Conservation (phyloP, 2,888 invertebrate genomes). For the Cyclophora punctaria region DNA sequence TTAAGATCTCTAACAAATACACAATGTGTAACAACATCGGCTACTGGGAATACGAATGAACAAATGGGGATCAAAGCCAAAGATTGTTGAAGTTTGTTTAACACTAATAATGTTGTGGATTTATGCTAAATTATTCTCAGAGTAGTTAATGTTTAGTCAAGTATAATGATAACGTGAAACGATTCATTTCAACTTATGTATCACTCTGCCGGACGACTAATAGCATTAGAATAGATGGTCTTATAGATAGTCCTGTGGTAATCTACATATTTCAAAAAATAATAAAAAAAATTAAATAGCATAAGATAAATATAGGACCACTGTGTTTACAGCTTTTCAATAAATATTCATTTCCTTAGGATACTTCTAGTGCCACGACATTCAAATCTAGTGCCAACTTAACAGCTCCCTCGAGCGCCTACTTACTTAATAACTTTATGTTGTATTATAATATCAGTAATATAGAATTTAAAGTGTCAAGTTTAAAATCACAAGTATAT, state of each 20-base stretch:
- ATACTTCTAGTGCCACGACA: conserved; percentile 42
- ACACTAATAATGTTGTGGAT: conserved; percentile 72
- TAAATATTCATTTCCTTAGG: conserved; percentile 36
- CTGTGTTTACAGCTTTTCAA: conserved; percentile 52
- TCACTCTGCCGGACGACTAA: conserved; percentile 73
- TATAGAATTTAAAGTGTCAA: conserved; percentile 18
- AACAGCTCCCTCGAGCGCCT: not conserved
- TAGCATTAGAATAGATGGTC: conserved; percentile 60
- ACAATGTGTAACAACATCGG: conserved; percentile 58
- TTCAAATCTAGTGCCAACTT: conserved; percentile 53
- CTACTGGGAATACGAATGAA: conserved; percentile 50
- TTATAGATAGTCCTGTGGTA: conserved; percentile 63
- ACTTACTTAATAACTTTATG: conserved; percentile 1
- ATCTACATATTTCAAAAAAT: conserved; percentile 63
- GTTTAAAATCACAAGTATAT: conserved; percentile 29
- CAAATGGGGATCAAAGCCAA: conserved; percentile 87
- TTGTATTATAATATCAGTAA: conserved; percentile 5
- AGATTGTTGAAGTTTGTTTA: conserved; percentile 81
- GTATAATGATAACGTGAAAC: conserved; percentile 43
- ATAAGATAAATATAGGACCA: conserved; percentile 65
- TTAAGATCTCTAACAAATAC: conserved; percentile 61
- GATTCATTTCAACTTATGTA: conserved; percentile 59
- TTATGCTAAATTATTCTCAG: conserved; percentile 72
- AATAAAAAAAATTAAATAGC: conserved; percentile 54
- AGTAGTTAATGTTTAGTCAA: conserved; percentile 58